Evolutionary conservation across 2,113 vertebrate genomes (phyloP).

Genomic region (Serilophus lunatus): DNA sequence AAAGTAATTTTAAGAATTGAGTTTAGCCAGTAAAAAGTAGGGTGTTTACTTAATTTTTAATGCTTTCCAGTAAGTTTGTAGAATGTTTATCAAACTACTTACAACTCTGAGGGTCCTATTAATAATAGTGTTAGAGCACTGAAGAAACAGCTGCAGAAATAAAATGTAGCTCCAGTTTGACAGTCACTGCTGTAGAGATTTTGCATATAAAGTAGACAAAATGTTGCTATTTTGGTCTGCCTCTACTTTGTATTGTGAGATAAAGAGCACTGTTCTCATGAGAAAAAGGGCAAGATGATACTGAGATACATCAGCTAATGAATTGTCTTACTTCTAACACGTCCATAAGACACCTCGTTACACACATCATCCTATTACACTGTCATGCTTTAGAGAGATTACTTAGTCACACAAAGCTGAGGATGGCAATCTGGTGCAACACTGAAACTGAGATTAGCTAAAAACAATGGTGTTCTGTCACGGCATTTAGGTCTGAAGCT

Average conservation of each 20-base stretch:
- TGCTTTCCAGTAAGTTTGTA: not conserved
- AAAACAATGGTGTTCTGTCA: not conserved
- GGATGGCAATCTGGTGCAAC: not conserved
- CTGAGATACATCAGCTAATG: not conserved
- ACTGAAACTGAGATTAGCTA: not conserved
- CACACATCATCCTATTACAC: not conserved
- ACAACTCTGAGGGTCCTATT: not conserved
- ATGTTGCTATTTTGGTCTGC: constrained; percentile 5
- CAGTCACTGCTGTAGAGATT: not conserved
- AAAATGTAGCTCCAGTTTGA: not conserved
- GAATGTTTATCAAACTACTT: not conserved
- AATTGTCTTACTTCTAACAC: not conserved
- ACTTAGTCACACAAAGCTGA: not conserved
- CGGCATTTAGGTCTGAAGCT: not conserved
- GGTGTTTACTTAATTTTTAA: not conserved
- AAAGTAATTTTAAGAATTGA: not conserved
- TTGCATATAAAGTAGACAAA: constrained; percentile 10
- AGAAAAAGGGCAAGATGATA: not conserved
- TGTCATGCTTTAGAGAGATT: not conserved
- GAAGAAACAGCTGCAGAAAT: not conserved
- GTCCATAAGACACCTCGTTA: not conserved
- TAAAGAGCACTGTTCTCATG: not conserved
- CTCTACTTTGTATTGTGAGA: not conserved
- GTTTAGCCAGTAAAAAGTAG: not conserved
- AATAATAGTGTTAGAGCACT: not conserved